Conservation (phyloP, 2,888 invertebrate genomes). For the Drosophila neutralis region DNA sequence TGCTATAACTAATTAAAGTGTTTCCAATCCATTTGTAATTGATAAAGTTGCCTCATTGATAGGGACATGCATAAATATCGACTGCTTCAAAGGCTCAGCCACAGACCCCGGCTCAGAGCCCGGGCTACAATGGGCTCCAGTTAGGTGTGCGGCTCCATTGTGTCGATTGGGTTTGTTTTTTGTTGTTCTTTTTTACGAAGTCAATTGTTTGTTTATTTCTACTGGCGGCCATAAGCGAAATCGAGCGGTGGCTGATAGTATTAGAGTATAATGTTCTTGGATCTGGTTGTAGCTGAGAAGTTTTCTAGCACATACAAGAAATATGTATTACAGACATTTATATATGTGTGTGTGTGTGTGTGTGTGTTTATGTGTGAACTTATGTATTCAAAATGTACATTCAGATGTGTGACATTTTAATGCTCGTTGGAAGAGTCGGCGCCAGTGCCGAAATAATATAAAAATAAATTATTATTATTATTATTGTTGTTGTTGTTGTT, state of each 20-base stretch:
- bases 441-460: constrained; percentile 30
- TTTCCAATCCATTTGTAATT: constrained; percentile 1
- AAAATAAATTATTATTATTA: background rate
- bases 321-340: background rate
- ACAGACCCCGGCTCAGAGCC: background rate
- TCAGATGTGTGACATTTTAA: constrained; percentile 38
- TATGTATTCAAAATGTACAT: constrained; percentile 14
- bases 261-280: constrained; percentile 25
- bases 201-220: constrained; percentile 52
- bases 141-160: constrained; percentile 13
- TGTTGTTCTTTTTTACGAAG: constrained; percentile 27
- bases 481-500: background rate
- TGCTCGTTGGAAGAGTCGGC: constrained; percentile 22
- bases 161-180: constrained; percentile 23
- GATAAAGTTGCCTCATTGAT: background rate
- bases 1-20: constrained; percentile 2
- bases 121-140: background rate
- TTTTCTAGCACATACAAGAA: constrained; percentile 11
- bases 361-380: background rate
- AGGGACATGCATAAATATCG: background rate
- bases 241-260: constrained; percentile 37
- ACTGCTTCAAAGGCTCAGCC: background rate
- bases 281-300: constrained; percentile 5
- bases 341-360: background rate
- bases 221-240: constrained; percentile 38